phyloP scores from a whole-genome alignment of 1,140 invertebrate genomes.

The Drosophila melanogaster region Release_6_plus_ISO1_MT NT_033777.3:8006501-8007000 shows the following conservation, averaged over 20 bases:
- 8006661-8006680: slow-evolving; percentile 94
- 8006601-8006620: slow-evolving; percentile 90
- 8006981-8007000: not conserved
- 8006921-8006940: slow-evolving; percentile 90
- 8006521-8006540: slow-evolving; percentile 92
- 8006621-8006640: slow-evolving; percentile 87
- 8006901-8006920: slow-evolving; percentile 91
- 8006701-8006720: slow-evolving; percentile 92
- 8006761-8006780: slow-evolving; percentile 86
- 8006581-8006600: slow-evolving; percentile 93
- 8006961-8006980: slow-evolving; percentile 84
- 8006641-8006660: slow-evolving; percentile 88
- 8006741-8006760: slow-evolving; percentile 87
- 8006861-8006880: slow-evolving; percentile 89
- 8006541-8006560: slow-evolving; percentile 90
- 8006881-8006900: slow-evolving; percentile 93
- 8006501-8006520: slow-evolving; percentile 91
- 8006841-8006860: slow-evolving; percentile 84
- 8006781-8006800: slow-evolving; percentile 57
- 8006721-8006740: slow-evolving; percentile 90
- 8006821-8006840: slow-evolving; percentile 10
- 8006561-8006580: slow-evolving; percentile 91
- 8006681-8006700: slow-evolving; percentile 87
- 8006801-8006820: not conserved
- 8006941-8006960: slow-evolving; percentile 89